These are phyloP conservation scores for Macroglossus sobrinus DNA, from an alignment of 2,113 vertebrate genomes.

Conservation along the genomic window DNA sequence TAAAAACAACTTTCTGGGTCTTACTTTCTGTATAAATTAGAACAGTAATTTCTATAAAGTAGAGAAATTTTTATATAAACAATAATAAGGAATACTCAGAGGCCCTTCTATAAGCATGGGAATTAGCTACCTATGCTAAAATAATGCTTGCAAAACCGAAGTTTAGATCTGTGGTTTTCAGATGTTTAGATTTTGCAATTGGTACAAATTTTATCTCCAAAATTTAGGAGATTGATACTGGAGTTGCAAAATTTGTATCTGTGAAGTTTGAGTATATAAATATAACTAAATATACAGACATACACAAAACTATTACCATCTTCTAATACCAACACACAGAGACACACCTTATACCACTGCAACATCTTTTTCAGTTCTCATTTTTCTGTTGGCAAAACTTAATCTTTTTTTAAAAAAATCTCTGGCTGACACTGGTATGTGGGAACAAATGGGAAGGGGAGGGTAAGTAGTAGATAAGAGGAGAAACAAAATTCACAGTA, in stretches of 20 bases:
- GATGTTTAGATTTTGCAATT: neutral
- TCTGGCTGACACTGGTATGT: neutral
- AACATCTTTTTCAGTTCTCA: neutral
- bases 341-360: neutral
- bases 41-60: neutral
- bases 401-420: neutral
- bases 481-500: neutral
- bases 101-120: neutral
- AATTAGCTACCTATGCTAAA: neutral
- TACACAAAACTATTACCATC: neutral
- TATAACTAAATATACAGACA: neutral
- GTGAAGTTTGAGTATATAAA: neutral
- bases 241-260: neutral
- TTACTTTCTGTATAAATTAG: neutral
- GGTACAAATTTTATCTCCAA: neutral
- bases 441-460: neutral
- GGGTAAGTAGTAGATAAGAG: neutral
- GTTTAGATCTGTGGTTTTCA: neutral
- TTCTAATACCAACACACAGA: slow-evolving; percentile 14
- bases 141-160: neutral
- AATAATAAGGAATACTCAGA: neutral
- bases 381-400: neutral
- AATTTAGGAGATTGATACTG: neutral
- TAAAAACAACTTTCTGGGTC: neutral
- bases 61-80: neutral